Conservation (phyloP, 1,140 invertebrate genomes). For the Nomia melanderi region DNA sequence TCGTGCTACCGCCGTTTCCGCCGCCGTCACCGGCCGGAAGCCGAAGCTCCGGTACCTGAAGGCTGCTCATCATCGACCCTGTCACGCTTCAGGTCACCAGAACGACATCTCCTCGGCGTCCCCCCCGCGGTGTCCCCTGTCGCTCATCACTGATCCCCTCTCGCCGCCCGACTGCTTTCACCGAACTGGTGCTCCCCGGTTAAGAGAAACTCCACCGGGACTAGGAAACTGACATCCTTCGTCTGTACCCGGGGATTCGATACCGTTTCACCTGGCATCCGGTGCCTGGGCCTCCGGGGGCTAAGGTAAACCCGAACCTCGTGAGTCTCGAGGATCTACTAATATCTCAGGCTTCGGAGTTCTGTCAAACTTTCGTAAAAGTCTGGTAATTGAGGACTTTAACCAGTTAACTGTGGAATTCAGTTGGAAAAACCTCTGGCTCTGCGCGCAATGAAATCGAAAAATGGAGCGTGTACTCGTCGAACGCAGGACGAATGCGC, state of each 20-base stretch:
- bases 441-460: too few species aligned
- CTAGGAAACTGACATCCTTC: slow-evolving; percentile 19
- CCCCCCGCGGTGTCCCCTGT: slow-evolving; percentile 22
- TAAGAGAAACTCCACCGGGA: not conserved
- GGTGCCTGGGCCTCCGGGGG: not conserved
- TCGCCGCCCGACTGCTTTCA: slow-evolving; percentile 52
- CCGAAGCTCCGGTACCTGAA: slow-evolving; percentile 78
- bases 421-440: too few species aligned
- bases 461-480: too few species aligned
- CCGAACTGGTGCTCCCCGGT: slow-evolving; percentile 15
- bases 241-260: not conserved
- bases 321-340: not conserved
- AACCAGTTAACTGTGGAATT: too few species aligned
- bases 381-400: too few species aligned
- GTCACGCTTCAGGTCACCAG: slow-evolving; percentile 60
- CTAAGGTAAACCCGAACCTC: slow-evolving; percentile 1
- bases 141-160: slow-evolving; percentile 31
- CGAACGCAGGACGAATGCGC: too few species aligned
- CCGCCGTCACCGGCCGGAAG: slow-evolving; percentile 75
- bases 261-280: slow-evolving; percentile 8
- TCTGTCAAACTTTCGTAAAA: not conserved
- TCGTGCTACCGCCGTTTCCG: slow-evolving; percentile 45
- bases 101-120: slow-evolving; percentile 52
- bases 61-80: slow-evolving; percentile 71
- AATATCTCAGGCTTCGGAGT: too few species aligned